phyloP scores from a whole-genome alignment of 2,797 vertebrate species.

The Malurus splendens region DNA sequence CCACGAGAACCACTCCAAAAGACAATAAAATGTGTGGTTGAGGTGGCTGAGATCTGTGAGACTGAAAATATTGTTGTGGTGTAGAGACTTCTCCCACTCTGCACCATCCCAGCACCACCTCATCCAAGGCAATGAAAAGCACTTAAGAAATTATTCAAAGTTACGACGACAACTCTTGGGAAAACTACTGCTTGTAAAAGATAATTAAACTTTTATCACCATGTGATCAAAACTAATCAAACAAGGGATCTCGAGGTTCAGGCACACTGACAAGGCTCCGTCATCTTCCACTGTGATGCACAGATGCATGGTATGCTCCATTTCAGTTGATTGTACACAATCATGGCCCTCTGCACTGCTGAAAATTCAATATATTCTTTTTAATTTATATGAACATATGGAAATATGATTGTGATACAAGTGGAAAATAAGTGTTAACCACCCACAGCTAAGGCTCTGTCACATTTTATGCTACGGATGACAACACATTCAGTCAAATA shows the following conservation, averaged over 20 bases:
- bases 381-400: background rate
- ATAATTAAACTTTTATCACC: constrained; percentile 20
- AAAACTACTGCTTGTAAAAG: background rate
- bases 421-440: constrained; percentile 17
- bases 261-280: background rate
- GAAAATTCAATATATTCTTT: constrained; percentile 1
- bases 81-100: background rate
- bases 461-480: background rate
- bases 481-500: constrained; percentile 9
- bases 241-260: background rate
- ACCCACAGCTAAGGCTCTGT: constrained; percentile 17
- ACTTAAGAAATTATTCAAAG: background rate
- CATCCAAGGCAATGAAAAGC: background rate
- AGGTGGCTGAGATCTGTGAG: fast-evolving
- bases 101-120: background rate
- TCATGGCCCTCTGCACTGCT: background rate
- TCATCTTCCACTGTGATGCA: background rate
- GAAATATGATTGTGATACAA: constrained; percentile 10
- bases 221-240: constrained; percentile 16
- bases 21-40: fast-evolving
- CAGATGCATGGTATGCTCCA: background rate
- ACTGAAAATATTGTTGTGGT: background rate
- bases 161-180: background rate
- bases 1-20: background rate
- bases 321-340: background rate